Base-by-base conservation (phyloP, 2,888 invertebrate genomes). In the Diarsia dahlii region DNA sequence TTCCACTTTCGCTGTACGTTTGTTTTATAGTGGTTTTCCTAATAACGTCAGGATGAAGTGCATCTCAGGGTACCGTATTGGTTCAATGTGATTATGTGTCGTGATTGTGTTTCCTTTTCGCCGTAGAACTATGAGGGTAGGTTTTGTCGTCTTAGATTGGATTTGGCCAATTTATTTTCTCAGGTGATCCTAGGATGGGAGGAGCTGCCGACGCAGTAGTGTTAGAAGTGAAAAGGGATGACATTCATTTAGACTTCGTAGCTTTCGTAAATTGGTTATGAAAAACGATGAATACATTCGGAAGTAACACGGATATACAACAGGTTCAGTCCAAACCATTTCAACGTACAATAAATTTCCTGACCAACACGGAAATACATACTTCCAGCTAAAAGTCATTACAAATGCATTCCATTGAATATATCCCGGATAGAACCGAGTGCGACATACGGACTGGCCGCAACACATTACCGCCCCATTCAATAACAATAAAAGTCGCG, bases 81-180 rank as follows among this genome's bases (percentile, higher is more conserved):
- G 65, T 79, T 68, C 81, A 88, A 89, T 88, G 56, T 84, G 82
- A 89, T 88, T 89, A 89, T 76, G 71, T 84, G 79, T 65, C 70
- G 71, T 84, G 81, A 84, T 86, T 86, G 78, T 70, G 67, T 78
- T 76, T 50, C 46, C 62, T 83, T 75, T 56, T 46, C n/a, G 63
- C 48, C 12, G 63, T 58, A 76, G 72, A 67, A 63, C 70, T 70
- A 70, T 62, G 56, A 64, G 65, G 39, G 63, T 78, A 75, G 74
- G 74, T 71, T 71, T 69, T 58, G 5, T 20, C 45, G 28, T 72
- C 48, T 65, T 62, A 50, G 73, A 84, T 84, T 66, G 18, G 69
- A 81, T 85, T 84, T 71, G 23, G 60, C 5, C 34, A 78, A 78
- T 83, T 71, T 67, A 74, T 71, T 83, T 73, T 3, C 28, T 8